A percentile compares a stretch with the other conserved stretches of the same genome.
Evolutionary conservation across 2,113 vertebrate species (phyloP).

Genomic region (Chlamydotis undulata): DNA sequence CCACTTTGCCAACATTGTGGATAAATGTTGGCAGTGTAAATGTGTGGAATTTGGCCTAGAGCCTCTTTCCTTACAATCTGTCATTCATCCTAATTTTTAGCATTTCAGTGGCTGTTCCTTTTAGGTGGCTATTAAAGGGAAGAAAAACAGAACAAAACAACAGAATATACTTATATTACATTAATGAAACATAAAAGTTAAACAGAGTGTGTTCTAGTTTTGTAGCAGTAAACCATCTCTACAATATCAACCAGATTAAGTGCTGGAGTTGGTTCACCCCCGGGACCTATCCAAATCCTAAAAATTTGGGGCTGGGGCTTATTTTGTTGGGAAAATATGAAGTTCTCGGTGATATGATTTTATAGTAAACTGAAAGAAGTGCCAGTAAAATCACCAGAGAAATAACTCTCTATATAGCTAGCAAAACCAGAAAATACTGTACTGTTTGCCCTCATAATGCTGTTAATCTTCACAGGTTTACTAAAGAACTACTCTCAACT

Average conservation of each 20-base stretch:
- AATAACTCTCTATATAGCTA: background rate
- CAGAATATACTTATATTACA: background rate
- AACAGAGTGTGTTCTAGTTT: background rate
- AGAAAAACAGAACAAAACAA: conserved; percentile 8
- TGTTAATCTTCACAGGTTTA: background rate
- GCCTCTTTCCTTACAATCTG: conserved; percentile 50
- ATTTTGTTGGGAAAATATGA: background rate
- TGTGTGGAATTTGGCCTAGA: conserved; percentile 54
- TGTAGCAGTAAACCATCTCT: background rate
- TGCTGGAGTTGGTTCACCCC: background rate
- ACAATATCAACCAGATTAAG: background rate
- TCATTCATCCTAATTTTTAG: conserved; percentile 60
- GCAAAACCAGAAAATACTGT: background rate
- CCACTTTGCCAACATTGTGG: conserved; percentile 53
- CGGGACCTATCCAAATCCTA: background rate
- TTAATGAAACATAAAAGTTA: background rate
- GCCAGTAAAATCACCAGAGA: background rate
- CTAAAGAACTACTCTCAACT: background rate
- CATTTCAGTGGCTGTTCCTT: conserved; percentile 39
- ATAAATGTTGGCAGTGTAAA: conserved; percentile 57
- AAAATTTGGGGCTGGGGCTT: background rate
- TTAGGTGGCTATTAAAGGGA: background rate
- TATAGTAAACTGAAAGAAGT: background rate
- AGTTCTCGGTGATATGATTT: background rate
- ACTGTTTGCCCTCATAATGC: background rate